Evolutionary conservation across 2,888 invertebrate genomes (phyloP).

Genomic region (Eledona agricola): DNA sequence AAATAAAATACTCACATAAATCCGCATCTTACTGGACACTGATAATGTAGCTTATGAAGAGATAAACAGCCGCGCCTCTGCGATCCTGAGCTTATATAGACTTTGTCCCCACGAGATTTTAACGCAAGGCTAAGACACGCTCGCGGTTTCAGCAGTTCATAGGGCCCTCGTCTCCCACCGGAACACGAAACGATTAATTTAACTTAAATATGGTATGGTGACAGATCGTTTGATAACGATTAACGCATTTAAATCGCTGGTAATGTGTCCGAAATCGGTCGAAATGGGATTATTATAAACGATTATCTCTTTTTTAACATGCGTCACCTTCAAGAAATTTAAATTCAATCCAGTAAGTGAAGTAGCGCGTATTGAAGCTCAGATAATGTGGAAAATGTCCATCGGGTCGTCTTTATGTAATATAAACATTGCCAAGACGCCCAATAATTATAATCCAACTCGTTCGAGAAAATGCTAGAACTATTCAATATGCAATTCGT

Average conservation of each 20-base stretch:
- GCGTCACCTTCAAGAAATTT: slow-evolving; percentile 1
- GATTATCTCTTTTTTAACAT: too few species aligned
- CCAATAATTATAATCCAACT: slow-evolving; percentile 24
- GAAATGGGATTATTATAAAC: not conserved
- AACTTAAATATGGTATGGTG: slow-evolving; percentile 7
- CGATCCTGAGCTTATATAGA: slow-evolving; percentile 53
- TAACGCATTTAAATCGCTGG: slow-evolving; percentile 11
- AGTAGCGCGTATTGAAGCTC: too few species aligned
- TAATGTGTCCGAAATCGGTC: too few species aligned
- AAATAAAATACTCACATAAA: slow-evolving; percentile 51
- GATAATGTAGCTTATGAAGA: slow-evolving; percentile 44
- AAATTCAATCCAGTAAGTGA: too few species aligned
- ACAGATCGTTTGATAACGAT: slow-evolving; percentile 8
- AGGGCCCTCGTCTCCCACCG: slow-evolving; percentile 27
- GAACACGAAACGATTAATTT: slow-evolving; percentile 24
- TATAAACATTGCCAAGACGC: slow-evolving; percentile 10
- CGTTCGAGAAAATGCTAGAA: slow-evolving; percentile 3
- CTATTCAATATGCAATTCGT: not conserved
- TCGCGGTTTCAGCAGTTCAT: slow-evolving; percentile 22
- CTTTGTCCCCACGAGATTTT: slow-evolving; percentile 51
- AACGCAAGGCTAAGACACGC: slow-evolving; percentile 48
- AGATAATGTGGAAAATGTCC: slow-evolving; percentile 20
- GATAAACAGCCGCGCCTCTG: slow-evolving; percentile 53
- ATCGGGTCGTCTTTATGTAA: not conserved
- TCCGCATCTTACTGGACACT: slow-evolving; percentile 48